Percentiles rank a stretch among this genome's conserved stretches.
Evolutionary conservation across 2,113 vertebrate genomes (phyloP).

Genomic region (Equus quagga): DNA sequence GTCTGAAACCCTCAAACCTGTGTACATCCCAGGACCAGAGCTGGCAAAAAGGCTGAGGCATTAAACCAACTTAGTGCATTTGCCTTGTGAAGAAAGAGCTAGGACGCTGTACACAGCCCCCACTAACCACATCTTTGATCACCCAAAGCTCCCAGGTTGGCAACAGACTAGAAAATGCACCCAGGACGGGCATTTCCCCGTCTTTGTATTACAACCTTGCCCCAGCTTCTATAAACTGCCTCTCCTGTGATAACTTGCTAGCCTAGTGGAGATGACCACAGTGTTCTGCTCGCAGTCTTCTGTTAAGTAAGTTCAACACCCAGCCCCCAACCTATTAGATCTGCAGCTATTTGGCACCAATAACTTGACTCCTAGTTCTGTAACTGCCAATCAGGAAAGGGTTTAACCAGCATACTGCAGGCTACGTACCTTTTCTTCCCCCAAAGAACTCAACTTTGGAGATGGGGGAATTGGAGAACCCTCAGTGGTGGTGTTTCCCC

Average conservation of each 20-base stretch:
- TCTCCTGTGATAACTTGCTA: conserved; percentile 47
- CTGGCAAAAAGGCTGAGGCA: conserved; percentile 44
- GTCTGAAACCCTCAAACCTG: conserved; percentile 68
- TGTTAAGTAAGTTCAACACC: conserved; percentile 9
- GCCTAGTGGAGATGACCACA: neutral
- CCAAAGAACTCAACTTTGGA: conserved; percentile 38
- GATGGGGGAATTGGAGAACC: neutral
- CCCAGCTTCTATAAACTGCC: neutral
- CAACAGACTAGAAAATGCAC: neutral
- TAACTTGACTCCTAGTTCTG: conserved; percentile 16
- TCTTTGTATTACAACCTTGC: neutral
- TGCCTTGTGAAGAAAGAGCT: neutral
- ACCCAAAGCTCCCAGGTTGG: neutral
- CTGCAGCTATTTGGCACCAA: conserved; percentile 48
- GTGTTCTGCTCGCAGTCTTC: neutral
- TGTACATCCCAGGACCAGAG: conserved; percentile 12
- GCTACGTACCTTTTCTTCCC: conserved; percentile 44
- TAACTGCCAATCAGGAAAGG: conserved; percentile 9
- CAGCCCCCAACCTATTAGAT: neutral
- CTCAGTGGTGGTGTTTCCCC: neutral
- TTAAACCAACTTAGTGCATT: conserved; percentile 40
- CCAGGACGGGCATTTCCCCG: neutral
- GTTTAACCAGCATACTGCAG: neutral
- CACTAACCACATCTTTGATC: neutral
- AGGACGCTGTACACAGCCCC: neutral